Conservation (phyloP, 2,113 vertebrate species). For the Hipposideros armiger region DNA sequence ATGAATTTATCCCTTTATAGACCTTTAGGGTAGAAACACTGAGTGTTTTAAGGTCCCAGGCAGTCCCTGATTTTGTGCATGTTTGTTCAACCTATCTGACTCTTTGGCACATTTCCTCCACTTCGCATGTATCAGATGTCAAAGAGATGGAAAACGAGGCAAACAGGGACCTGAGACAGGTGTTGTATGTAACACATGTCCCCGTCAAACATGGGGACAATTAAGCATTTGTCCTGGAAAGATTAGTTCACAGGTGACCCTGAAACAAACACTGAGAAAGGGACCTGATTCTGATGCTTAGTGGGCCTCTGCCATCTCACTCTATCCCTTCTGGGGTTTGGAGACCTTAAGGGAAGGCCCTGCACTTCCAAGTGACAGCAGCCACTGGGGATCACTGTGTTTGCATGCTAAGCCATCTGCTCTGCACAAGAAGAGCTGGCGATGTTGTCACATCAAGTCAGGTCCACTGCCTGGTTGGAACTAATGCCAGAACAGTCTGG, state of each 20-base stretch:
- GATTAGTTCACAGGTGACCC: background rate
- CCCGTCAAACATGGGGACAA: background rate
- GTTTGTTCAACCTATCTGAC: background rate
- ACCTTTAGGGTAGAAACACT: background rate
- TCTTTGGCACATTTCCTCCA: background rate
- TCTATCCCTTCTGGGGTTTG: background rate
- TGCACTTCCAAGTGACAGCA: background rate
- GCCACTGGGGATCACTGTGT: background rate
- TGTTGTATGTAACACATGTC: background rate
- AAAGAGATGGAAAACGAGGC: background rate
- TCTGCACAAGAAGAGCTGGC: background rate
- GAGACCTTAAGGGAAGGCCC: background rate
- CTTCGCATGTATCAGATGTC: background rate
- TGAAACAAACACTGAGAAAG: background rate
- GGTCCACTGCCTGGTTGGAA: background rate
- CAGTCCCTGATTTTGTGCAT: background rate
- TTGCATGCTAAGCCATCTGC: conserved; percentile 19
- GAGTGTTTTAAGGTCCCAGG: background rate
- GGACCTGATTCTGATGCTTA: background rate
- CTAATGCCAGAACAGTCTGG: background rate
- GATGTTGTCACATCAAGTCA: conserved; percentile 17
- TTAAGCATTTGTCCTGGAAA: background rate
- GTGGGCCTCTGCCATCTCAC: background rate
- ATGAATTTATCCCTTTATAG: background rate
- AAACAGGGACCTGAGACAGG: background rate